Evolutionary conservation across 2,113 vertebrate genomes (phyloP).

Genomic region (Larimichthys polyactis): DNA sequence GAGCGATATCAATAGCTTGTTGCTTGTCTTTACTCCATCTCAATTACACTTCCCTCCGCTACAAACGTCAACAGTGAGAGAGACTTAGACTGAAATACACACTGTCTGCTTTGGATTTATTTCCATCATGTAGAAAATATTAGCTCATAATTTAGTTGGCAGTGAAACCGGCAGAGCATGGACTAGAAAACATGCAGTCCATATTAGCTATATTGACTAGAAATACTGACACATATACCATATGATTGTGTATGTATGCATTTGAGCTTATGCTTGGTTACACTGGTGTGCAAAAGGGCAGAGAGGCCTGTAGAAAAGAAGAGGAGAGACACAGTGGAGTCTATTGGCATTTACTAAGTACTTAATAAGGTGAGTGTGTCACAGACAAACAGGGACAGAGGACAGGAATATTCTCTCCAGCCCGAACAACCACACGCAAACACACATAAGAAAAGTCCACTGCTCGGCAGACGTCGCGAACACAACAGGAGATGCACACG

Average conservation of each 20-base stretch:
- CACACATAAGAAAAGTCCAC: background rate
- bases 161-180: slow-evolving; percentile 16
- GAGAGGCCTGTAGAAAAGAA: slow-evolving; percentile 22
- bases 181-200: background rate
- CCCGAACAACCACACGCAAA: slow-evolving; percentile 4
- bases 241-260: slow-evolving; percentile 10
- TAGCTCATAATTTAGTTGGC: slow-evolving; percentile 32
- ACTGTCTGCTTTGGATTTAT: slow-evolving; percentile 10
- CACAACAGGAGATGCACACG: background rate
- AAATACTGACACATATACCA: background rate
- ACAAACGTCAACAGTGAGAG: slow-evolving; percentile 31
- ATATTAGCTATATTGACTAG: background rate
- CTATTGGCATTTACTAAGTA: slow-evolving; percentile 68
- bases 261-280: background rate
- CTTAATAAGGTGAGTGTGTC: slow-evolving; percentile 67
- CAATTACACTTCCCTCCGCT: slow-evolving; percentile 44
- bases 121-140: slow-evolving; percentile 34
- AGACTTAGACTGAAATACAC: slow-evolving; percentile 7
- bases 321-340: slow-evolving; percentile 28
- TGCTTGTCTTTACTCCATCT: slow-evolving; percentile 40
- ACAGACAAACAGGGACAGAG: slow-evolving; percentile 48
- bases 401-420: slow-evolving; percentile 35
- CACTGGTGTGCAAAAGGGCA: slow-evolving; percentile 33
- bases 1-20: slow-evolving; percentile 32
- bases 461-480: background rate